phyloP scores from a whole-genome alignment of 2,113 vertebrate genomes.

The Condylura cristata region DNA sequence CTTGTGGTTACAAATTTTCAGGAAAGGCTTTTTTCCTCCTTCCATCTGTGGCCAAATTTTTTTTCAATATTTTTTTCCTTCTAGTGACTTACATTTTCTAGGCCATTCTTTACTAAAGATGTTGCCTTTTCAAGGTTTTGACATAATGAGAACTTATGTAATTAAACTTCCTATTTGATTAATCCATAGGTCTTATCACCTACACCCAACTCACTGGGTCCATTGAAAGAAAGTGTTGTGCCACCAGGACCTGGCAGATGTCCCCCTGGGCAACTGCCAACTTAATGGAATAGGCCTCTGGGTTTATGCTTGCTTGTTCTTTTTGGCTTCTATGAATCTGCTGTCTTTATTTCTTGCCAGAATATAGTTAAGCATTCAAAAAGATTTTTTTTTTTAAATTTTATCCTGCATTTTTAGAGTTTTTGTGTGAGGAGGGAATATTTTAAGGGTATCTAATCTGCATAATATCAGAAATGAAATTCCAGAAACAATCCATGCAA shows the following conservation, averaged over 20 bases:
- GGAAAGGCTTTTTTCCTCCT: background rate
- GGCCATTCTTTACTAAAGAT: conserved; percentile 11
- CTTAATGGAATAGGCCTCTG: background rate
- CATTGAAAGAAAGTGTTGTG: background rate
- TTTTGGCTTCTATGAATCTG: background rate
- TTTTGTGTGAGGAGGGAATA: background rate
- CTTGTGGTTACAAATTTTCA: conserved; percentile 62
- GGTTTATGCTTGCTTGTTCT: conserved; percentile 35
- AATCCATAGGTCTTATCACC: background rate
- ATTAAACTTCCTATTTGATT: background rate
- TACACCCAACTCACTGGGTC: background rate
- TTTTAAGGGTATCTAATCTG: background rate
- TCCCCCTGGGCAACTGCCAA: background rate
- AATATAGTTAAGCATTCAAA: conserved; percentile 40
- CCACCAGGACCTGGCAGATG: background rate
- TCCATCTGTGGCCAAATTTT: background rate
- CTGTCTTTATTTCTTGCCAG: conserved; percentile 57
- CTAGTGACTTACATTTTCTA: conserved; percentile 16
- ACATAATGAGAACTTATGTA: background rate
- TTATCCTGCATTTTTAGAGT: conserved; percentile 38
- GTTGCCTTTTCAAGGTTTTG: background rate
- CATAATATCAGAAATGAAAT: background rate
- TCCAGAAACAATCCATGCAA: conserved; percentile 13
- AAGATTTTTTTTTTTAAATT: conserved; percentile 26
- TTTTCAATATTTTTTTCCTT: conserved; percentile 57